phyloP scores from a whole-genome alignment of 1,140 invertebrate genomes.

The Tetragonula clypearis region DNA sequence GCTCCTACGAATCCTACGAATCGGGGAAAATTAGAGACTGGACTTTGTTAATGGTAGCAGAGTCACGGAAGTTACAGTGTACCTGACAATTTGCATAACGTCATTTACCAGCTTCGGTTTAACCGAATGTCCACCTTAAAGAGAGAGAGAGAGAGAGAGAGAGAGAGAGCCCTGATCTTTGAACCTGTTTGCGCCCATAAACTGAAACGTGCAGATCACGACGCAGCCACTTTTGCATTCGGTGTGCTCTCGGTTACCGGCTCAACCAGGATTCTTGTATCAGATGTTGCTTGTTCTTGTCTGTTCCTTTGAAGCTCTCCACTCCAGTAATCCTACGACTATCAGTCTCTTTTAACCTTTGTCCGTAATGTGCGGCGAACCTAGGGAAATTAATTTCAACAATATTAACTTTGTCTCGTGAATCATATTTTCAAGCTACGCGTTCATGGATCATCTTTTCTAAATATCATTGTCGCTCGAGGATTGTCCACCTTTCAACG shows the following conservation, averaged over 20 bases:
- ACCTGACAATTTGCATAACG: constrained; percentile 68
- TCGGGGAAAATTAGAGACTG: constrained; percentile 8
- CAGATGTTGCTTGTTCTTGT: constrained; percentile 27
- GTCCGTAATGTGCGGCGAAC: background rate
- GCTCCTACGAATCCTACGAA: constrained; percentile 55
- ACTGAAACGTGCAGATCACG: constrained; percentile 46
- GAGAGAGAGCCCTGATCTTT: constrained; percentile 47
- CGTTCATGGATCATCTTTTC: background rate
- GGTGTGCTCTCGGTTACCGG: background rate
- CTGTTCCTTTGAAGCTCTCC: background rate
- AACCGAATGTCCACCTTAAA: constrained; percentile 14
- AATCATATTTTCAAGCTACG: background rate
- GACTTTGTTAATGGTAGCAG: constrained; percentile 58
- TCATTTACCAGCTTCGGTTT: constrained; percentile 37
- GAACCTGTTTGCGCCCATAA: constrained; percentile 47
- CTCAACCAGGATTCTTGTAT: constrained; percentile 8
- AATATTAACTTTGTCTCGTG: background rate
- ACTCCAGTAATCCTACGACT: background rate
- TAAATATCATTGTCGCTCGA: background rate
- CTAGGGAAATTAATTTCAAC: background rate
- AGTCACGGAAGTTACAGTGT: constrained; percentile 61
- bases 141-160: background rate
- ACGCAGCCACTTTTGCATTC: background rate
- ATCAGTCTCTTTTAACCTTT: background rate
- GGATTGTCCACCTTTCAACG: background rate